Conservation (phyloP, 2,888 invertebrate genomes). For the Copidosoma aretas region DNA sequence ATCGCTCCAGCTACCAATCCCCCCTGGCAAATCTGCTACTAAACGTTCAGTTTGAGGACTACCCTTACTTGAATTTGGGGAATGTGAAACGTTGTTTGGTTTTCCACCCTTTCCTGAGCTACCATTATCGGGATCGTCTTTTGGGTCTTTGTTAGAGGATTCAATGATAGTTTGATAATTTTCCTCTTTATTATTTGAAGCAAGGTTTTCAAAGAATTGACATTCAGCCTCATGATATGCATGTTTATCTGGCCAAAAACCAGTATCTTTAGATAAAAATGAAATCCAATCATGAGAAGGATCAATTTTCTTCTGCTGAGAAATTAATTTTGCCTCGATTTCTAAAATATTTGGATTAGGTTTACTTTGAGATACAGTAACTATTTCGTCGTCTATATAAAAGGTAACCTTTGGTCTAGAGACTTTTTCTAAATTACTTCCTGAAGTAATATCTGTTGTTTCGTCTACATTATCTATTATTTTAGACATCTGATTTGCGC, state of each 20-base stretch:
- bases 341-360: conserved; percentile 42
- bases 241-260: conserved; percentile 70
- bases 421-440: conserved; percentile 12
- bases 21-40: conserved; percentile 78
- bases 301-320: conserved; percentile 10
- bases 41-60: conserved; percentile 69
- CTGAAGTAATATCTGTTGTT: not conserved
- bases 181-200: conserved; percentile 61
- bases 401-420: conserved; percentile 55
- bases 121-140: conserved; percentile 60
- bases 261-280: conserved; percentile 62
- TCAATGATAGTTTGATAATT: conserved; percentile 26
- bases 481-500: not conserved
- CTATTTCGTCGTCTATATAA: conserved; percentile 57
- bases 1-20: conserved; percentile 82
- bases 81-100: conserved; percentile 11
- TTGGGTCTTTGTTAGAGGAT: conserved; percentile 53
- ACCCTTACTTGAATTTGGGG: conserved; percentile 37
- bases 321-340: conserved; percentile 10
- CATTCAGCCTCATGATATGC: conserved; percentile 74
- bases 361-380: conserved; percentile 51
- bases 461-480: not conserved
- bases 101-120: conserved; percentile 67
- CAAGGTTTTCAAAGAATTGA: conserved; percentile 67
- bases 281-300: conserved; percentile 36